Conservation (phyloP, 1,140 invertebrate genomes). For the Musca vetustissima region DNA sequence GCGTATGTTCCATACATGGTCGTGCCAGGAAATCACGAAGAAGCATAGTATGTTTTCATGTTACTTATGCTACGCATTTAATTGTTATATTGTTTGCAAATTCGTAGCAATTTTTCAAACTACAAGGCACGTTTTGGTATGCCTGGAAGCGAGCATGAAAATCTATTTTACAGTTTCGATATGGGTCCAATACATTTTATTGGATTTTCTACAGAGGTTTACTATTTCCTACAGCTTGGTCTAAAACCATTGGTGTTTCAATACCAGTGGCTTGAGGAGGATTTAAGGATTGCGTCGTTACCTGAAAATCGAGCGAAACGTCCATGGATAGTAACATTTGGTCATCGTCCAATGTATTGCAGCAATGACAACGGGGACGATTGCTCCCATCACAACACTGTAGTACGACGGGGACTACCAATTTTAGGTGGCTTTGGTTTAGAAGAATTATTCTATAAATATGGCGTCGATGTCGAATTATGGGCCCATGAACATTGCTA, state of each 20-base stretch:
- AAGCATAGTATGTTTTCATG: constrained; percentile 65
- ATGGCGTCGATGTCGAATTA: constrained; percentile 90
- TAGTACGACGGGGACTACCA: constrained; percentile 75
- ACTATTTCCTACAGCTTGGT: constrained; percentile 90
- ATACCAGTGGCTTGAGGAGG: constrained; percentile 85
- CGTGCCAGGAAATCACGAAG: constrained; percentile 88
- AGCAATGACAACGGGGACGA: constrained; percentile 85
- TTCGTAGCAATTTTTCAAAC: constrained; percentile 82
- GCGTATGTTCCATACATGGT: constrained; percentile 91
- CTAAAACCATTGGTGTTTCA: constrained; percentile 80
- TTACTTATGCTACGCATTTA: neutral
- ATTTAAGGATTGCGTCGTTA: constrained; percentile 70
- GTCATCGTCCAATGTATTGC: constrained; percentile 97
- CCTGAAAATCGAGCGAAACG: constrained; percentile 65
- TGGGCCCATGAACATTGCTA: constrained; percentile 98
- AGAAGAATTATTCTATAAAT: constrained; percentile 83
- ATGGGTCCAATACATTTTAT: constrained; percentile 91
- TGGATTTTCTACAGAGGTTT: constrained; percentile 90
- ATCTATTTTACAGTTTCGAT: constrained; percentile 87
- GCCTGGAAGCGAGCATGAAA: constrained; percentile 72
- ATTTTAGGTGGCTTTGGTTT: constrained; percentile 70
- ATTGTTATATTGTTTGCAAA: constrained; percentile 40
- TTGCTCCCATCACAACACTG: constrained; percentile 76
- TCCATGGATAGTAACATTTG: constrained; percentile 94
- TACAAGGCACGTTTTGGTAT: constrained; percentile 85